Evolutionary conservation across 2,888 invertebrate species (phyloP).

Genomic region (Xestia rhomboidea): DNA sequence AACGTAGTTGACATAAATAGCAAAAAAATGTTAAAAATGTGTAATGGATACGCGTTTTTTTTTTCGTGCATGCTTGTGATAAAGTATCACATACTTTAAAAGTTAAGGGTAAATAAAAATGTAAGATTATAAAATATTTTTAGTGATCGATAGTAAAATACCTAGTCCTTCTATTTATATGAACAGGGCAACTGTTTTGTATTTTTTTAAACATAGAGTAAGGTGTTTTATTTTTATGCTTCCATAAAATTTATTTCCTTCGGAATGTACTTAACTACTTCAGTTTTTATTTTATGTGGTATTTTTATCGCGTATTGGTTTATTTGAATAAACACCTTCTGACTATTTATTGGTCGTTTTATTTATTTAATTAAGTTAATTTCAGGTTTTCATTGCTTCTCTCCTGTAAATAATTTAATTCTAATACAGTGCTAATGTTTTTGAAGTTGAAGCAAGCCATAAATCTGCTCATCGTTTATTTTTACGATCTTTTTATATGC

Average conservation of each 20-base stretch:
- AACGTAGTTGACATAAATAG: not conserved
- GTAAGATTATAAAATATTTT: constrained; percentile 22
- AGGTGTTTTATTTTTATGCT: constrained; percentile 58
- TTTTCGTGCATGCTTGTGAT: too few relatives aligned
- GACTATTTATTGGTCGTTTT: constrained; percentile 38
- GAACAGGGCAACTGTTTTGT: constrained; percentile 41
- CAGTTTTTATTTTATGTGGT: constrained; percentile 32
- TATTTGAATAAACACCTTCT: constrained; percentile 47
- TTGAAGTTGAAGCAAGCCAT: constrained; percentile 25
- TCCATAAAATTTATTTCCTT: constrained; percentile 51
- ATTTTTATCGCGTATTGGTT: constrained; percentile 45
- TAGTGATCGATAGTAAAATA: constrained; percentile 46
- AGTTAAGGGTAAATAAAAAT: constrained; percentile 8
- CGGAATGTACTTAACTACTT: constrained; percentile 26
- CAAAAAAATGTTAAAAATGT: not conserved
- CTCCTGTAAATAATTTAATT: constrained; percentile 15
- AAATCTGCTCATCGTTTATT: constrained; percentile 43
- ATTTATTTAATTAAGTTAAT: constrained; percentile 31
- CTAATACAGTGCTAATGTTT: constrained; percentile 18
- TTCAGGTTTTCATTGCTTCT: constrained; percentile 24
- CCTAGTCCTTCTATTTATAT: constrained; percentile 66
- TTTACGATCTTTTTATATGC: constrained; percentile 52
- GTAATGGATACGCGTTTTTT: not conserved
- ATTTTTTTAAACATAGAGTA: constrained; percentile 46
- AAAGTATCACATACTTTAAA: constrained; percentile 7